These are phyloP conservation scores for Pseudobourletiella spinata DNA, from an alignment of 1,140 invertebrate species.

Conservation along the genomic window DNA sequence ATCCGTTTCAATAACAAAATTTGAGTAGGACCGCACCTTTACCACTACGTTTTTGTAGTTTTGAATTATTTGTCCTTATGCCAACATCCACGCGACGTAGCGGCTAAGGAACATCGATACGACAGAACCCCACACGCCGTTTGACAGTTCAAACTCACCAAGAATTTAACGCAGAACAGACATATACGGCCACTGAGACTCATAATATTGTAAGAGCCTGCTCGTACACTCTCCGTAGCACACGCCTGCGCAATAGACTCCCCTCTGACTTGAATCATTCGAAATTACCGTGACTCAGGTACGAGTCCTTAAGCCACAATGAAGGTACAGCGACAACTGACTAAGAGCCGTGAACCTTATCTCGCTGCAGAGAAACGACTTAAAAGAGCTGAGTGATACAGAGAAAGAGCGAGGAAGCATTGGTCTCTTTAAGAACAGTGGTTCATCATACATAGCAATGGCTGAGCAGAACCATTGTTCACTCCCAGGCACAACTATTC, in stretches of 20 bases:
- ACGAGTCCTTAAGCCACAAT: background rate
- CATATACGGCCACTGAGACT: too few relatives aligned
- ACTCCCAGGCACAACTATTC: background rate
- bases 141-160: too few relatives aligned
- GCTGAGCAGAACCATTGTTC: background rate
- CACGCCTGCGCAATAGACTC: background rate
- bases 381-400: background rate
- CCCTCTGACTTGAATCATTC: background rate
- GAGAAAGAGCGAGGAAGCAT: constrained; percentile 5
- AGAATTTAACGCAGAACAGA: too few relatives aligned
- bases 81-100: too few relatives aligned
- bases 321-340: background rate
- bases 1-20: too few relatives aligned
- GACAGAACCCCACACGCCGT: too few relatives aligned
- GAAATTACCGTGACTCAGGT: background rate
- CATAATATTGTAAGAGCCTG: too few relatives aligned
- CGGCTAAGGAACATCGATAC: too few relatives aligned
- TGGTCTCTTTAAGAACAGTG: constrained; percentile 11
- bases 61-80: too few relatives aligned
- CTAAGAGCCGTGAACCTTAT: background rate
- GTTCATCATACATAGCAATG: constrained; percentile 12
- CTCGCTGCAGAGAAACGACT: background rate
- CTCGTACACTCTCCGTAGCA: too few relatives aligned
- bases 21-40: too few relatives aligned
- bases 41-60: too few relatives aligned